These are phyloP conservation scores for Platycercus adscitus DNA, from an alignment of 2,113 vertebrate genomes.

Conservation along the genomic window DNA sequence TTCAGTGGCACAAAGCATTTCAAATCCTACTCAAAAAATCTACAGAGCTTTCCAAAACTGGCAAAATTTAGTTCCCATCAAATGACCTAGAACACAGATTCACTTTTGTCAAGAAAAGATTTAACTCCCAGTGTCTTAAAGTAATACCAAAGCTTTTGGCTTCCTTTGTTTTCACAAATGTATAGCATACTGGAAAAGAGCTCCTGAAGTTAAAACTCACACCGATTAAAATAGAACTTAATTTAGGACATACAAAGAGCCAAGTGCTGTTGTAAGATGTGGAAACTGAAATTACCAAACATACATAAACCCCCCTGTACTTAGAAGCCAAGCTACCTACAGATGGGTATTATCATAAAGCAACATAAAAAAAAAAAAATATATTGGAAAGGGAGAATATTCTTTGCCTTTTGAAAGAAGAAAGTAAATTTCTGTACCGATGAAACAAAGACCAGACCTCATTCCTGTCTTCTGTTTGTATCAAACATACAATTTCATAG, in stretches of 20 bases:
- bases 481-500: not conserved
- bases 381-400: not conserved
- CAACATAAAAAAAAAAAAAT: not conserved
- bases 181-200: not conserved
- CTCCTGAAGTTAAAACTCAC: not conserved
- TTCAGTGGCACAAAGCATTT: not conserved
- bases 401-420: not conserved
- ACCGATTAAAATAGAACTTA: not conserved
- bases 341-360: not conserved
- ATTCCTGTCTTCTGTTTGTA: not conserved
- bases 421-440: not conserved
- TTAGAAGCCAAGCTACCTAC: not conserved
- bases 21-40: not conserved
- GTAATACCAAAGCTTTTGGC: not conserved
- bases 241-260: not conserved
- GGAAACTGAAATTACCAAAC: not conserved
- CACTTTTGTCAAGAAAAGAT: not conserved
- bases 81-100: not conserved
- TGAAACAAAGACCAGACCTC: not conserved
- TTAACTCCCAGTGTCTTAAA: not conserved
- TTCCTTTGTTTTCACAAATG: not conserved
- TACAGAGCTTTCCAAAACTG: not conserved
- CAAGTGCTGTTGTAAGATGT: not conserved
- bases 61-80: not conserved
- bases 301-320: not conserved